These are phyloP conservation scores for Alligator sinensis DNA, from an alignment of 2,113 vertebrate genomes.

Conservation along the genomic window DNA sequence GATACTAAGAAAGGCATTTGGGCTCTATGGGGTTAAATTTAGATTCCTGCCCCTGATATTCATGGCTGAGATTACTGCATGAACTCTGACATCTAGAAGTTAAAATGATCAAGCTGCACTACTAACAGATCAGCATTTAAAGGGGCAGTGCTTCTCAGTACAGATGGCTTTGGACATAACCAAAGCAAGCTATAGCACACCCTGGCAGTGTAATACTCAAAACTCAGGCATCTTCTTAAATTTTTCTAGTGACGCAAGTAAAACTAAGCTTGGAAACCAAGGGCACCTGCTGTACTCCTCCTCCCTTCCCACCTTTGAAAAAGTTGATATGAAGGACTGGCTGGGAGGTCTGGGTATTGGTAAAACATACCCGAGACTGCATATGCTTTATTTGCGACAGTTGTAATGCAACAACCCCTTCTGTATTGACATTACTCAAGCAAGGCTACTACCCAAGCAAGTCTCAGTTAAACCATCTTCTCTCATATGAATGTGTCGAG, in stretches of 20 bases:
- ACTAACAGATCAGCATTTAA: background rate
- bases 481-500: background rate
- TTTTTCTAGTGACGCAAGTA: background rate
- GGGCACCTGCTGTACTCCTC: background rate
- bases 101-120: background rate
- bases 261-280: background rate
- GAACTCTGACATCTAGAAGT: background rate
- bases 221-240: fast-evolving
- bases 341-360: background rate
- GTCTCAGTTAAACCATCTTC: fast-evolving
- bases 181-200: background rate
- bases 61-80: background rate
- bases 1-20: background rate
- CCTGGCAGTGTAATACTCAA: background rate
- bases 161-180: fast-evolving
- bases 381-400: background rate
- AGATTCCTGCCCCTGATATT: background rate
- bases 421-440: background rate
- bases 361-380: slow-evolving; percentile 15
- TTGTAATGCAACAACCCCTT: background rate
- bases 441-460: background rate
- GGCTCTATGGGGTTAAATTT: background rate
- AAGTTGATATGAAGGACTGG: slow-evolving; percentile 3
- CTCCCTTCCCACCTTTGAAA: slow-evolving; percentile 6
- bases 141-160: background rate